These are phyloP conservation scores for Gymnocephalus cernua DNA, from an alignment of 2,113 vertebrate species.

Conservation along the genomic window DNA sequence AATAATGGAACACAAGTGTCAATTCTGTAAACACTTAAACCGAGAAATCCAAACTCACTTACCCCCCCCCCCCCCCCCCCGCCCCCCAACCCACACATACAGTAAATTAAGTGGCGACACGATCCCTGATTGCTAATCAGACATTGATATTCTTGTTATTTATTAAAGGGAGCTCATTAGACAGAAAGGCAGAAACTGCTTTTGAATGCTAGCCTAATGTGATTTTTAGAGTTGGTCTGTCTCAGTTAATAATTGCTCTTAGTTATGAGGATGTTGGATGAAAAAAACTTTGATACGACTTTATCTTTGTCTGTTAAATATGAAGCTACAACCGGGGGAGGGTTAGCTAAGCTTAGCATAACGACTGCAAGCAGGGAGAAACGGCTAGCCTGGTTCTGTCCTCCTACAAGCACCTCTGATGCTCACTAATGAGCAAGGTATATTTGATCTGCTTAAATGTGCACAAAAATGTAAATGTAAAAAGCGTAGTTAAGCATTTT, in stretches of 20 bases:
- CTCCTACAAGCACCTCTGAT: background rate
- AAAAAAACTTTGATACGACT: background rate
- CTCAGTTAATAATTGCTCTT: background rate
- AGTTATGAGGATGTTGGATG: background rate
- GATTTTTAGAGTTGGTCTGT: background rate
- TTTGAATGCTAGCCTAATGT: background rate
- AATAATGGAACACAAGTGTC: background rate
- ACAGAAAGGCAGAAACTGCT: background rate
- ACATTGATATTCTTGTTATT: conserved; percentile 15
- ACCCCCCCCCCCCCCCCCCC: too few species aligned
- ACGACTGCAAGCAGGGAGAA: background rate
- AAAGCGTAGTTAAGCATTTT: too few species aligned
- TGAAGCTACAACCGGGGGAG: background rate
- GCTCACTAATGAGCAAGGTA: background rate
- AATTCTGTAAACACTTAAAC: conserved; percentile 6
- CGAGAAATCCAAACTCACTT: conserved; percentile 2
- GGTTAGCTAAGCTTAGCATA: background rate
- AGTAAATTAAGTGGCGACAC: conserved; percentile 2
- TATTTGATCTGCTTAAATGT: background rate
- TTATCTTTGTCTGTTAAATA: background rate
- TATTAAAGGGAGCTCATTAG: conserved; percentile 1
- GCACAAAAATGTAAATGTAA: background rate
- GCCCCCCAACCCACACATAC: too few species aligned
- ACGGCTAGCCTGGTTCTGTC: background rate
- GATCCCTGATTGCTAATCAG: conserved; percentile 36